Evolutionary conservation across 2,113 vertebrate genomes (phyloP).

Genomic region (Ptyas mucosa): DNA sequence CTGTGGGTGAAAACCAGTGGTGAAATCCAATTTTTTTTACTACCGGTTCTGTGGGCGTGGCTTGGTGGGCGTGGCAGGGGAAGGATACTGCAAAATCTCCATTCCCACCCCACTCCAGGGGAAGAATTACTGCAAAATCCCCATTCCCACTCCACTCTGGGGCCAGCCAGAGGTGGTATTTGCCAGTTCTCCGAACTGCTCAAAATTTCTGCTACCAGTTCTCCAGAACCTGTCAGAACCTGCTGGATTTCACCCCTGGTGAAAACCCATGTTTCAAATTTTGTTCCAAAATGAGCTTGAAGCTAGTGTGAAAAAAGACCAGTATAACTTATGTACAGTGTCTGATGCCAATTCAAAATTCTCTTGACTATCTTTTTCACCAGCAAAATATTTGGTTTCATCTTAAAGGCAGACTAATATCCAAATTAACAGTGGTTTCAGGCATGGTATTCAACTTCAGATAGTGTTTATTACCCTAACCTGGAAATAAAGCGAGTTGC

Average conservation of each 20-base stretch:
- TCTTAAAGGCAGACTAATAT: neutral
- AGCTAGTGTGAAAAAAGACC: neutral
- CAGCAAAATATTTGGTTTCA: neutral
- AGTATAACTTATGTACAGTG: neutral
- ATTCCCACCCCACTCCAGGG: too few relatives aligned
- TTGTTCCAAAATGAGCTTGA: neutral
- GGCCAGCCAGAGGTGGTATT: too few relatives aligned
- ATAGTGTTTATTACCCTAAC: neutral
- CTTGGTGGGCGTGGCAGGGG: too few relatives aligned
- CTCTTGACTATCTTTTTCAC: neutral
- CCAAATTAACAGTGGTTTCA: neutral
- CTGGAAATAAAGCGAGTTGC: neutral
- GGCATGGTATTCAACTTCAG: neutral
- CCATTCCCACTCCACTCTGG: too few relatives aligned
- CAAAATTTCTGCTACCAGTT: too few relatives aligned
- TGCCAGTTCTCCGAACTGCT: too few relatives aligned
- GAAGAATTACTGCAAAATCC: too few relatives aligned
- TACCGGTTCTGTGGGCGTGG: too few relatives aligned
- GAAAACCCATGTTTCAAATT: neutral
- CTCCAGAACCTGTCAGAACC: too few relatives aligned
- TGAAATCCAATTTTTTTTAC: too few relatives aligned
- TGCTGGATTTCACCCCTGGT: neutral
- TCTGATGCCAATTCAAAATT: neutral
- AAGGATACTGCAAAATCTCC: too few relatives aligned
- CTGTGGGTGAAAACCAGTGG: neutral